Evolutionary conservation across 1,140 invertebrate genomes (phyloP).

Genomic region (Drosophila funebris): DNA sequence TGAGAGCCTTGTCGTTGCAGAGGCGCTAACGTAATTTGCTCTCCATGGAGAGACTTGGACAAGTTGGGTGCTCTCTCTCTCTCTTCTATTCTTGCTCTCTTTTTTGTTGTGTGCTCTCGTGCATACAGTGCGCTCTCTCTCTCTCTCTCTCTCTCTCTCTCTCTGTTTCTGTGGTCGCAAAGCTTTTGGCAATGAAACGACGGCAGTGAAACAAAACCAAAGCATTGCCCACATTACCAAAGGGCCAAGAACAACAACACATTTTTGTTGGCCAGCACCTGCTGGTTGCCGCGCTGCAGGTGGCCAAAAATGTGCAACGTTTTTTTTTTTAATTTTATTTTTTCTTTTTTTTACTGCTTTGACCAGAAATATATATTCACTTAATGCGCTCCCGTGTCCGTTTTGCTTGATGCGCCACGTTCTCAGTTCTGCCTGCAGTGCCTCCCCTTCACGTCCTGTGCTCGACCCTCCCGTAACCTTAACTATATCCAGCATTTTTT

Average conservation of each 20-base stretch:
- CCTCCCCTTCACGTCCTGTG: not conserved
- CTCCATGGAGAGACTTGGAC: not conserved
- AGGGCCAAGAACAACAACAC: conserved; percentile 18
- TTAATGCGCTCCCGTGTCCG: conserved; percentile 75
- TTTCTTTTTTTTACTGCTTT: conserved; percentile 13
- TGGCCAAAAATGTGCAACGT: conserved; percentile 35
- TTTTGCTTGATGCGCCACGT: conserved; percentile 79
- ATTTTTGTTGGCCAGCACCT: conserved; percentile 31
- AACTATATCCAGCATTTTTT: conserved; percentile 24
- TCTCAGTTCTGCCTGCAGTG: conserved; percentile 47
- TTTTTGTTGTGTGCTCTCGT: not conserved
- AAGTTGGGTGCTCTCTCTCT: not conserved
- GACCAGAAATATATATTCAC: conserved; percentile 66
- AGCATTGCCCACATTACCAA: not conserved
- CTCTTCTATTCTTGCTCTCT: not conserved
- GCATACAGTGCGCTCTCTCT: not conserved
- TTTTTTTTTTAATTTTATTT: not conserved
- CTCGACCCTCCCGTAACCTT: not conserved
- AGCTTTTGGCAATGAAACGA: conserved; percentile 45
- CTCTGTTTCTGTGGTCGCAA: not conserved
- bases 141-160: not conserved
- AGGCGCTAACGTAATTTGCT: not conserved
- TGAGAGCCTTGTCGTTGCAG: not conserved
- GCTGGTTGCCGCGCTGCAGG: conserved; percentile 46
- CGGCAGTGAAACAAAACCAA: conserved; percentile 30